phyloP scores from a whole-genome alignment of 2,113 vertebrate species.

The Ictidomys tridecemlineatus region DNA sequence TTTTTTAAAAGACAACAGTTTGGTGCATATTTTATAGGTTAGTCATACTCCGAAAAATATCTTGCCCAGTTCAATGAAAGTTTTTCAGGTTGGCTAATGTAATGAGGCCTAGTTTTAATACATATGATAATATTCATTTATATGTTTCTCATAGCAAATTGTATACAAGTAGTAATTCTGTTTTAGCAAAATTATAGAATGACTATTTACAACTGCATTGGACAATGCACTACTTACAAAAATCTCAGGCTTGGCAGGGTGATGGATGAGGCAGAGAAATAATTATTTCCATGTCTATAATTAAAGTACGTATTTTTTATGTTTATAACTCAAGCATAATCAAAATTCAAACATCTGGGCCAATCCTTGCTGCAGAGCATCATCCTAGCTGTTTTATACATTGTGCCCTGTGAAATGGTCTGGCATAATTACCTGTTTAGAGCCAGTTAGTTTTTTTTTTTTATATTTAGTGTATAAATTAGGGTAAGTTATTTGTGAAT shows the following conservation, averaged over 20 bases:
- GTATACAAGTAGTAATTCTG: slow-evolving; percentile 47
- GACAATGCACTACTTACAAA: slow-evolving; percentile 57
- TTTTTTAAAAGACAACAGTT: not conserved
- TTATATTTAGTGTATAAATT: not conserved
- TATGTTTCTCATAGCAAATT: slow-evolving; percentile 49
- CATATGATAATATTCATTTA: not conserved
- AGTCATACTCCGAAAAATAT: not conserved
- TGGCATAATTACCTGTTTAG: not conserved
- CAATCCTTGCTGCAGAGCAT: slow-evolving; percentile 6
- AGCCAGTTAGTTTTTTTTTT: not conserved
- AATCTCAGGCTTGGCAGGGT: slow-evolving; percentile 54
- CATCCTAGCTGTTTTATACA: not conserved
- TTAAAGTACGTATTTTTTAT: slow-evolving; percentile 70
- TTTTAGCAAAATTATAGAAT: slow-evolving; percentile 52
- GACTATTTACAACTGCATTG: slow-evolving; percentile 35
- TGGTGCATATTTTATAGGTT: not conserved
- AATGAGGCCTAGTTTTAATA: slow-evolving; percentile 3
- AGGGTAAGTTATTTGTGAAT: not conserved
- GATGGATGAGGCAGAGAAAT: slow-evolving; percentile 69
- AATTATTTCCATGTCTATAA: slow-evolving; percentile 76
- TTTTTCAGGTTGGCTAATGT: not conserved
- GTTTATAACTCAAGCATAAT: slow-evolving; percentile 35
- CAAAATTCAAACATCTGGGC: slow-evolving; percentile 71
- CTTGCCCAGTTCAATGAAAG: not conserved
- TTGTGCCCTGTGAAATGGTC: not conserved